Conservation (phyloP, 2,797 vertebrate species). For the Sebastes trivittatus region DNA sequence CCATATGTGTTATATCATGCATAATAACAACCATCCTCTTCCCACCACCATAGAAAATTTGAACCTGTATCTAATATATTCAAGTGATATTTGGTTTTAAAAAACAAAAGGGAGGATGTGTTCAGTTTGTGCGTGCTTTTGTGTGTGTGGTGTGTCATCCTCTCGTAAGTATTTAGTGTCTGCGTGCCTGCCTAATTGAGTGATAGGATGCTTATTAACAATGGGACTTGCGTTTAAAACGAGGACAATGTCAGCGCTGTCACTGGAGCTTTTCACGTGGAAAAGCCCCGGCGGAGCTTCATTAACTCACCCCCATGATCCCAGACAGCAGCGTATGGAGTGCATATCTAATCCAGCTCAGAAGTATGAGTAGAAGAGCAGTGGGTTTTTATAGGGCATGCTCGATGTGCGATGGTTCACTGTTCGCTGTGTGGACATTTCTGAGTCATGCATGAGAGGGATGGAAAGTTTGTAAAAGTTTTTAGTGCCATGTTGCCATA, state of each 20-base stretch:
- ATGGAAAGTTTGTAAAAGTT: not conserved
- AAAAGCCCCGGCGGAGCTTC: constrained; percentile 66
- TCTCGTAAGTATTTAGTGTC: not conserved
- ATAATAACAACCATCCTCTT: constrained; percentile 26
- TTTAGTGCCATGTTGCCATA: not conserved
- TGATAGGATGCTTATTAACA: constrained; percentile 60
- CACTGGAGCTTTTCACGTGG: constrained; percentile 57
- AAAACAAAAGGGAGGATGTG: not conserved
- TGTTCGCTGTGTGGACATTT: constrained; percentile 23
- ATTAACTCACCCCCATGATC: constrained; percentile 71
- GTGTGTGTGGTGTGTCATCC: not conserved
- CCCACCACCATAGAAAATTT: not conserved
- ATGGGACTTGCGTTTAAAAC: constrained; percentile 49
- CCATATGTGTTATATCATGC: constrained; percentile 14
- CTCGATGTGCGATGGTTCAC: constrained; percentile 37
- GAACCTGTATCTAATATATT: not conserved
- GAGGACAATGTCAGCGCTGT: constrained; percentile 62
- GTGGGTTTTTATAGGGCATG: constrained; percentile 36
- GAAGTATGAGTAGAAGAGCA: constrained; percentile 28
- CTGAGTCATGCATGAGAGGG: not conserved
- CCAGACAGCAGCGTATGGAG: constrained; percentile 66
- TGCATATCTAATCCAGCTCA: constrained; percentile 69
- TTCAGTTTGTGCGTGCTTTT: not conserved
- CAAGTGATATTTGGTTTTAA: constrained; percentile 6
- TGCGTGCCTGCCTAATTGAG: constrained; percentile 57